phyloP scores from a whole-genome alignment of 2,888 invertebrate species.

The Anarsia innoxiella region DNA sequence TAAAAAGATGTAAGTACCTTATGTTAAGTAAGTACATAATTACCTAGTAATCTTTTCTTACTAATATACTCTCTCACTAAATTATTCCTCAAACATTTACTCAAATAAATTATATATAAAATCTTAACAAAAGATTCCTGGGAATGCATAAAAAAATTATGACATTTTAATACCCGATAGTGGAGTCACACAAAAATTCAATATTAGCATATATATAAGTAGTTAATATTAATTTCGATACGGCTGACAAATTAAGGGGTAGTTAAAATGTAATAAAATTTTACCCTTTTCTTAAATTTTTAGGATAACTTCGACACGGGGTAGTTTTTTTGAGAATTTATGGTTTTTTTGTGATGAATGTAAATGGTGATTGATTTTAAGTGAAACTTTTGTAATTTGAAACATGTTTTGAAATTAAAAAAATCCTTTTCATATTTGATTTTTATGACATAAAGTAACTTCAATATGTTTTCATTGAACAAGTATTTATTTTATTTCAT shows the following conservation, averaged over 20 bases:
- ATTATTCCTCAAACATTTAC: not conserved
- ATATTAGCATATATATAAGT: conserved; percentile 45
- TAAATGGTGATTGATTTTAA: no score
- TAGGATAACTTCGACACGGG: conserved; percentile 17
- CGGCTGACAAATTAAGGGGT: conserved; percentile 58
- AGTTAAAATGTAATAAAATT: conserved; percentile 37
- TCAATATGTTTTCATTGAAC: no score
- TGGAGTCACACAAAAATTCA: conserved; percentile 21
- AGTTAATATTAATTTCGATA: conserved; percentile 45
- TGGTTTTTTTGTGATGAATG: no score
- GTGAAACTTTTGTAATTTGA: no score
- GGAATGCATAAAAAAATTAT: conserved; percentile 8
- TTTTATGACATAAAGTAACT: no score
- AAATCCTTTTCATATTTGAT: no score
- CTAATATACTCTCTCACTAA: not conserved
- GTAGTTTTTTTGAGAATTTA: conserved; percentile 5
- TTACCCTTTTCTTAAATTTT: conserved; percentile 26
- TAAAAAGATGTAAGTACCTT: not conserved
- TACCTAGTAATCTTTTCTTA: not conserved
- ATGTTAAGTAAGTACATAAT: no score
- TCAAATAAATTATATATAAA: not conserved
- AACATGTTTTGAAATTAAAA: no score
- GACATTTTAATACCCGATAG: conserved; percentile 25
- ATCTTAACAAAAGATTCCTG: not conserved
- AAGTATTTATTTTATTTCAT: no score